A percentile compares a stretch with the other conserved stretches of the same genome.
phyloP scores from a whole-genome alignment of 30 jellyfish, hydroid and myxozoan genomes.

The Hydra vulgaris region DNA sequence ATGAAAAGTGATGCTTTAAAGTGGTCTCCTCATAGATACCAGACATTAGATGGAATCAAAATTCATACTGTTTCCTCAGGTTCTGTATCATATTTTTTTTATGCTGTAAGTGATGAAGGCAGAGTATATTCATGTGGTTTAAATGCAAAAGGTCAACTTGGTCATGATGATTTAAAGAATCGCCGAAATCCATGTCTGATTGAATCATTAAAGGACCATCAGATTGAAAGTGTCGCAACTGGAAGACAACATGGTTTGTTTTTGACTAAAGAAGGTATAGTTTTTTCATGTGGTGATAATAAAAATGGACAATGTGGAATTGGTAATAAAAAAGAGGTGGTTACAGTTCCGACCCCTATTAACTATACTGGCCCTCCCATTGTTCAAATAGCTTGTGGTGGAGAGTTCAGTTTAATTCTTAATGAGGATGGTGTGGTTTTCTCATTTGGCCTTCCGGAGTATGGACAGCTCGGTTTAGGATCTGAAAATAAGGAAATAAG shows the following conservation, averaged over 20 bases:
- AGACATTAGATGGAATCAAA: slow-evolving; percentile 19
- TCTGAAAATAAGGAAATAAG: slow-evolving; percentile 26
- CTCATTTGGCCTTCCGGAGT: slow-evolving; percentile 31
- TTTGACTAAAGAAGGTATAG: slow-evolving; percentile 28
- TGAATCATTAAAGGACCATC: slow-evolving; percentile 13
- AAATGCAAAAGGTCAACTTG: slow-evolving; percentile 33
- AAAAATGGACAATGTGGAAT: slow-evolving; percentile 33
- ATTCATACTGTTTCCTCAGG: slow-evolving; percentile 24
- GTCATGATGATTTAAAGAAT: slow-evolving; percentile 10
- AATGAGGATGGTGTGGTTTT: slow-evolving; percentile 26
- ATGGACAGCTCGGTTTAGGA: slow-evolving; percentile 38
- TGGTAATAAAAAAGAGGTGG: slow-evolving; percentile 25
- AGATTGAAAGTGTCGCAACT: slow-evolving; percentile 23
- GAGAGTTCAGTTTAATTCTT: slow-evolving; percentile 27
- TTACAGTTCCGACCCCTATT: slow-evolving; percentile 14
- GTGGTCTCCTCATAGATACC: slow-evolving; percentile 27
- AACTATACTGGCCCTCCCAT: slow-evolving; percentile 26
- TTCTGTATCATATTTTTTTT: slow-evolving; percentile 28
- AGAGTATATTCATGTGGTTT: slow-evolving; percentile 30
- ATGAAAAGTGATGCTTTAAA: slow-evolving; percentile 2
- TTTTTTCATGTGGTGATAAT: slow-evolving; percentile 39
- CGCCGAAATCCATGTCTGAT: slow-evolving; percentile 24
- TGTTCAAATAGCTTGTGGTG: slow-evolving; percentile 31
- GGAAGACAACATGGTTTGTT: slow-evolving; percentile 28
- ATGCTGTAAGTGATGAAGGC: slow-evolving; percentile 22